Evolutionary conservation across 2,888 invertebrate genomes (phyloP), one percentile per base, ranked within the genome.

Genomic region (Sericinus montela): DNA sequence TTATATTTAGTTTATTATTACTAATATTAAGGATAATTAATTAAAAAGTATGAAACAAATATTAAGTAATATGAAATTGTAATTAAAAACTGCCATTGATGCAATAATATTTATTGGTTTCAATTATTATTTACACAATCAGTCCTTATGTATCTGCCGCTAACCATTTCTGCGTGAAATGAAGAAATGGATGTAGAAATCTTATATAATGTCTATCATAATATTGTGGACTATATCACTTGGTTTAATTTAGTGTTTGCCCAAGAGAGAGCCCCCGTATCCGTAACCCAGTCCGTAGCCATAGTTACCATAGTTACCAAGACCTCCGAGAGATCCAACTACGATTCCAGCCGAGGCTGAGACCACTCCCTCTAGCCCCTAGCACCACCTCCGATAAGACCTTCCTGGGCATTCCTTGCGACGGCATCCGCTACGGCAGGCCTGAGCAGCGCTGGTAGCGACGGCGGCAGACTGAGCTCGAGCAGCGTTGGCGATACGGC

Each of bases 171-270:
- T 60, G 63, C 64, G 53, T 48, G 59, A 69, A 66, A 56, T 52
- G 60, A 57, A 55, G 79, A 85, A 84, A 85, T 77, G 81, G 80
- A 66, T 78, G 72, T 77, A 82, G 78, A 80, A 75, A 68, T 75
- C 67, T 67, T 67, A 71, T 67, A 62, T 65, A 59, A 62, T 65
- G 61, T 63, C 51, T 55, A 61, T 56, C 42, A 57, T 53, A 28
- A 34, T 35, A 55, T 44, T 39, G 40, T 41, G 39, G 44, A 45
- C 30, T 44, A 48, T 45, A 51, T 45, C 52, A 53, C 48, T 48
- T 48, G 46, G 60, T 58, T 51, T 62, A 11, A 7, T 38, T 53
- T 69, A 67, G 54, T 69, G 59, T 45, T 45, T 50, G 28, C 50
- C 38, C 9, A 45, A 46, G 55, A 45, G 47, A 54, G 51, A 45